A percentile compares a stretch with the other conserved stretches of the same genome.
Conservation (phyloP, 2,888 invertebrate genomes). For the Hydropsyche betteni region DNA sequence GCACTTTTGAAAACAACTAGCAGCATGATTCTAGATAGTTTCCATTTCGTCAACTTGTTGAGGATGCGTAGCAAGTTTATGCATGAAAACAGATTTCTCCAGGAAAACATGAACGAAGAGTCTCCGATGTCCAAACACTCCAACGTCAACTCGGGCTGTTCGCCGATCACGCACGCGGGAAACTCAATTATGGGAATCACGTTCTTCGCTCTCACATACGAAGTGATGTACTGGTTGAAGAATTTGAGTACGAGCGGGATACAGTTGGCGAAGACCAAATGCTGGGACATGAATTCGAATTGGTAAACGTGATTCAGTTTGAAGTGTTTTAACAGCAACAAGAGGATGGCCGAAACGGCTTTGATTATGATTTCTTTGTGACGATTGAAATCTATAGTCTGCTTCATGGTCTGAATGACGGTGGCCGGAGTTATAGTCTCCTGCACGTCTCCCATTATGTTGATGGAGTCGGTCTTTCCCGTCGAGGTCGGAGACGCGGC, state of each 20-base stretch:
- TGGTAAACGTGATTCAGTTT: constrained; percentile 98
- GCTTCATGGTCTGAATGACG: constrained; percentile 91
- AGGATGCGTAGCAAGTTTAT: constrained; percentile 95
- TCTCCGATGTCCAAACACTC: constrained; percentile 90
- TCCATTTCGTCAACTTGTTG: constrained; percentile 99
- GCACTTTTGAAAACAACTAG: constrained; percentile 99
- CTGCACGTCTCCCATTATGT: constrained; percentile 96
- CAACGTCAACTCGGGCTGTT: constrained; percentile 91
- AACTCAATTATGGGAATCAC: constrained; percentile 93
- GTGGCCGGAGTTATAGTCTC: constrained; percentile 99
- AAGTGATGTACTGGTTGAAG: constrained; percentile 97
- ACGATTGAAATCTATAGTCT: constrained; percentile 96
- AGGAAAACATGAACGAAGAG: constrained; percentile 84
- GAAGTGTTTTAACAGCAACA: constrained; percentile 95
- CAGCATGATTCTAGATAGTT: constrained; percentile 99
- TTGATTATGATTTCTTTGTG: constrained; percentile 99
- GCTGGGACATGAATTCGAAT: constrained; percentile 99
- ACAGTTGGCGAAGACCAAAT: constrained; percentile 98
- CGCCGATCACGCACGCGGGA: constrained; percentile 94
- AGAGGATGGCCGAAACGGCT: constrained; percentile 88
- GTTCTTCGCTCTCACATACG: constrained; percentile 94
- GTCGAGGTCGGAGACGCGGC: constrained; percentile 99
- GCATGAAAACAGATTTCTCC: constrained; percentile 98
- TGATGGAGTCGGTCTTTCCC: constrained; percentile 96
- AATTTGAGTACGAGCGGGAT: constrained; percentile 98